Conservation (phyloP, 1,140 invertebrate genomes). For the Aphaenogaster floridana region DNA sequence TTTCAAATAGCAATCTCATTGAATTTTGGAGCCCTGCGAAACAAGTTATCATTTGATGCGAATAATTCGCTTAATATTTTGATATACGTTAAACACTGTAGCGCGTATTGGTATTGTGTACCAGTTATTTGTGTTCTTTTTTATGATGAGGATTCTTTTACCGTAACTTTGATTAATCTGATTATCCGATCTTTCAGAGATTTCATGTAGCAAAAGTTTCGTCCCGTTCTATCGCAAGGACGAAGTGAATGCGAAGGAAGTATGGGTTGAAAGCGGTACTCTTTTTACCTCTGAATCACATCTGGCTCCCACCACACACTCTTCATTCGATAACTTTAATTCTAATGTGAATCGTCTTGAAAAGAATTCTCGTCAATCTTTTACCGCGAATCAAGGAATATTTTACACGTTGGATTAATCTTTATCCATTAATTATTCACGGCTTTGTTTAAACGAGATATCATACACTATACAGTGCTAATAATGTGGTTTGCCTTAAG, state of each 20-base stretch:
- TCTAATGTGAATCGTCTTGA: neutral
- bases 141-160: constrained; percentile 63
- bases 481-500: neutral
- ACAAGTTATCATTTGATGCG: neutral
- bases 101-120: neutral
- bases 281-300: constrained; percentile 37
- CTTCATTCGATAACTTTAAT: constrained; percentile 30
- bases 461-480: neutral
- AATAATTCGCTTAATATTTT: neutral
- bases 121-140: constrained; percentile 9
- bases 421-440: neutral
- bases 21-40: neutral
- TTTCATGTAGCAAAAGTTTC: constrained; percentile 79
- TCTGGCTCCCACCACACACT: neutral
- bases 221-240: constrained; percentile 54
- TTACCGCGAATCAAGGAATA: neutral
- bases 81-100: neutral
- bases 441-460: constrained; percentile 1
- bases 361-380: neutral
- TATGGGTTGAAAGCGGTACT: constrained; percentile 15
- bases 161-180: constrained; percentile 77
- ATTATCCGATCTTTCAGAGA: constrained; percentile 80
- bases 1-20: neutral
- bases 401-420: neutral
- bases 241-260: constrained; percentile 27